Evolutionary conservation across 2,113 vertebrate genomes (phyloP), one percentile per base, ranked within the genome.

Genomic region (Mus pahari): DNA sequence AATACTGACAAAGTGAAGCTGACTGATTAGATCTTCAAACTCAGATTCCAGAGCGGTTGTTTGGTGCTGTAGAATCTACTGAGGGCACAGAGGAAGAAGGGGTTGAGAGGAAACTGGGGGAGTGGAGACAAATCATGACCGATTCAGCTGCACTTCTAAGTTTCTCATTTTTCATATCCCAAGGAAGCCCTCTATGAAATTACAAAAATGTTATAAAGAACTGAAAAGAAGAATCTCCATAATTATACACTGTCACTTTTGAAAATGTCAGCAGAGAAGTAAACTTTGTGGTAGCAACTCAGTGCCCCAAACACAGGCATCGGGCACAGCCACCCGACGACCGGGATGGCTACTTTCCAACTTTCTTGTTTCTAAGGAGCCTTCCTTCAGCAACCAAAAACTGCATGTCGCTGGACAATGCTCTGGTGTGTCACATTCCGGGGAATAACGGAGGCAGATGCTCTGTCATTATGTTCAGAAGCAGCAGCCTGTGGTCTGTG

Each of bases 391-490:
- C 66, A 81, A 73, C 64, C 0, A 78, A 82, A 62, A 70, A 24
- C 19, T 39, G 31, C 13, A 0, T 7, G 45, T 55, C n/a, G 71
- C 50, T 20, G 68, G 78, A 78, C 17, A n/a, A 42, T 53, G n/a
- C 71, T 71, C 74, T 45, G 19, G 33, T 24, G 70, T 48, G 53
- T 94, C 94, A 89, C 31, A 84, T 39, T n/a, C 55, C 42, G 62
- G 71, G 39, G 89, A 90, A 20, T 50, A 39, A 17, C 73, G 86
- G 75, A 58, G 64, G 2, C 33, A 81, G 84, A 90, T 55, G 58
- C 70, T 45, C 89, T 91, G 42, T 95, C 58, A 95, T 96, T 96
- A 96, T 71, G 77, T 64, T 48, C 92, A 89, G 84, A 95, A 95
- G 95, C 31, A 94, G 86, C 90, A 75, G 71, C 11, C 68, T 91